Conservation (phyloP, 2,113 vertebrate species). For the Xerus inauris region DNA sequence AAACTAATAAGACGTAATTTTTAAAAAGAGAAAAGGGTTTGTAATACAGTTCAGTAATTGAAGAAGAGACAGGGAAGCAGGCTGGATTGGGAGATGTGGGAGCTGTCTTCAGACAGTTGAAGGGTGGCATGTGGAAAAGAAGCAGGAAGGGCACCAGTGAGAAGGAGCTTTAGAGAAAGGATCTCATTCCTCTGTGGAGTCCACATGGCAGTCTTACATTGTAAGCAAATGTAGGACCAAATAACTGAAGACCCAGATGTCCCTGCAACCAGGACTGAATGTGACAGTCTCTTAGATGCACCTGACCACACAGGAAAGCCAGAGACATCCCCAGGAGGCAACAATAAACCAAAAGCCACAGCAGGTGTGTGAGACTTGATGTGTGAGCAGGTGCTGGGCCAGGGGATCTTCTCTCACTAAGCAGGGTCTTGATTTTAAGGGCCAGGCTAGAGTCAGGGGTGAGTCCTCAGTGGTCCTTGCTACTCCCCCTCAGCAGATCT, state of each 20-base stretch:
- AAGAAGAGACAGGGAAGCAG: background rate
- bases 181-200: background rate
- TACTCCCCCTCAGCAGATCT: background rate
- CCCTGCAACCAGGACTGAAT: background rate
- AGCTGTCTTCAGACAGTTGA: rapidly evolving
- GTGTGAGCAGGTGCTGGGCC: no score
- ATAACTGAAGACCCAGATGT: background rate
- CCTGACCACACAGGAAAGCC: background rate
- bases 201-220: background rate
- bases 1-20: background rate
- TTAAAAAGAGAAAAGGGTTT: background rate
- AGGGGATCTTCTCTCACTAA: background rate
- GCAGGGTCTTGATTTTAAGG: background rate
- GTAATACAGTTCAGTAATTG: background rate
- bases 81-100: background rate
- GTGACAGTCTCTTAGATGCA: rapidly evolving
- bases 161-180: background rate
- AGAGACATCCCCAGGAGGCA: background rate
- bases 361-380: background rate
- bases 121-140: background rate
- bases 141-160: background rate
- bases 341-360: background rate
- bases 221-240: background rate
- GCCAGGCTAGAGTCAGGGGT: rapidly evolving
- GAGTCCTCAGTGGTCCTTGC: background rate